Evolutionary conservation across 2,888 invertebrate species (phyloP), one percentile per base, ranked within the genome.

Genomic region (Abscondita cerata): DNA sequence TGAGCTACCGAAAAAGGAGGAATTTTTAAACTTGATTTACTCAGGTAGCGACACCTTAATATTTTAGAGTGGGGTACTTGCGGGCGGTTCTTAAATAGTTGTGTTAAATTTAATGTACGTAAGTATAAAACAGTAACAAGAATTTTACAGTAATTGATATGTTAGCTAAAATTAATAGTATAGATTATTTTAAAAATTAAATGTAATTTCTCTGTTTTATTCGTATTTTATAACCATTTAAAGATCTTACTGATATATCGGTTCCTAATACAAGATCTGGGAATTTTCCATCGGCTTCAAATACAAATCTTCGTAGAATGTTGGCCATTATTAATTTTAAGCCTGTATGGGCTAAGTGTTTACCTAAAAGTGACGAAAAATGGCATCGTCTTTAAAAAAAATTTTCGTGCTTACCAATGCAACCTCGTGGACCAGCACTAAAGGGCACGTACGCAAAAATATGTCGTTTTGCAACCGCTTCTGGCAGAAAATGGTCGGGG

Each of bases 401-500:
- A n/a, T n/a, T n/a, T n/a, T n/a, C n/a, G n/a, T n/a, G n/a, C n/a
- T 16, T 58, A 65, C 59, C 76, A 15, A 75, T 70, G 52, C 78
- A 77, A 16, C 72, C 70, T 56, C 78, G 67, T 8, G 73, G 70
- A 12, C 77, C 77, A 3, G 74, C 73, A 71, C 77, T 78, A 50
- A 77, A 78, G 0, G 78, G 77, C 20, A 77, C 12, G 66, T 68
- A 78, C 3, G 74, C 68, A 52, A 72, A 78, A 13, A 68, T 61
- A 59, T 73, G 74, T 33, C 77, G 67, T 36, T 70, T 70, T 18
- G 50, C 57, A 1, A 70, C 72, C 5, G 50, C 62, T 64, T 76
- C 76, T 4, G 75, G 75, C 11, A 75, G 57, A 66, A 78, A 78
- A 70, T 78, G 76, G 34, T 77, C 75, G 0, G 78, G 78, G 65